Base-by-base conservation (phyloP, 2,797 vertebrate species). In the Gymnoscopelus microlampas region DNA sequence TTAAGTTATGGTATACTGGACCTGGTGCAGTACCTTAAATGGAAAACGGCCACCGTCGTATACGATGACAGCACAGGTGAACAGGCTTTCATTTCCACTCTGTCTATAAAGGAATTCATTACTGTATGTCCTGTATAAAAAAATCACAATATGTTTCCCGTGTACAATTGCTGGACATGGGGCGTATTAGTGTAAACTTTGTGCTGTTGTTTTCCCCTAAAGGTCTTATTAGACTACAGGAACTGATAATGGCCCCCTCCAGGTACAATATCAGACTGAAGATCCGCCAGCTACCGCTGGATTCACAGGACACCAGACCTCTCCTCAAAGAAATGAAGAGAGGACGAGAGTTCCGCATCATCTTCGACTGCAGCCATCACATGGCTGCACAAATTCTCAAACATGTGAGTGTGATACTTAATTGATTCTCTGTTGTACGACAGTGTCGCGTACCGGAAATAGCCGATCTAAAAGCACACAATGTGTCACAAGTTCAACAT, bases 291-390 rank as follows among this genome's bases (percentile, higher is more conserved):
- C 96, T 99, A 6, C 98, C 98, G 10, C 87, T 97, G 0, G 98
- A 99, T 85, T 92, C 93, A 0, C 94, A 96, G 0, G 98, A 99
- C 39, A 94, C 95, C 0, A 91, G 98, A 50, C 97, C 98, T 0
- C 94, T 99, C 70, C 96, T 99, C 12, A 99, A 99, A 87, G 98
- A 99, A 91, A 99, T 99, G 98, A 99, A 99, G 86, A 88, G 97
- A 15, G 96, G 96, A 79, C 80, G 97, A 65, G 98, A 99, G 74
- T 99, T 99, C 61, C 97, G 97, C 75, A 98, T 99, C 81, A 99
- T 99, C 90, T 99, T 99, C 0, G 98, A 99, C 90, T 99, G 98
- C 86, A 97, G 95, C 86, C 96, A 99, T 78, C 86, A 93, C 6
- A 98, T 98, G 96, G 98, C 98, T 0, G 98, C 97, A 10, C 96